Base-by-base conservation (phyloP, 2,888 invertebrate genomes). In the Epirrhoe tristata region DNA sequence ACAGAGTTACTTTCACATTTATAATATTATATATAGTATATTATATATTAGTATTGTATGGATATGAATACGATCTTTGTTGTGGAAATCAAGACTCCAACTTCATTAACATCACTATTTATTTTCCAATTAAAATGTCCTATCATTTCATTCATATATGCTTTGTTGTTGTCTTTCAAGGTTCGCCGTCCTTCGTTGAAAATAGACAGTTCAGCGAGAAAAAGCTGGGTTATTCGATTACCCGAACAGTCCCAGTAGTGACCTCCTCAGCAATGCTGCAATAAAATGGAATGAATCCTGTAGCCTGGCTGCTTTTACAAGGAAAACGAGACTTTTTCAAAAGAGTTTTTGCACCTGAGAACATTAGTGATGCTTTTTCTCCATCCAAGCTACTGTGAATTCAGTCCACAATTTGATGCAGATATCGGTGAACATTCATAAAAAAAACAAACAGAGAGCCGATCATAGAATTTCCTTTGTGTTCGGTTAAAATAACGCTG, bases 191-290 rank as follows among this genome's bases (percentile, higher is more conserved):
- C 24, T 24, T 24, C 24, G 24, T 24, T 1, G 24, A 70, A 73
- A 61, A 58, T 54, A 55, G 61, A 64, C 55, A 67, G 39, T 60
- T 31, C 56, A 61, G 68, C 61, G 50, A 6, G 54, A 68, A 64
- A 69, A 72, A 70, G 74, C 74, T 70, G 77, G 80, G 79, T 82
- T 76, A 79, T 77, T 79, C 78, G 79, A 81, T 81, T 80, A 80
- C 76, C 73, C 74, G 74, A 76, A 82, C 75, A 73, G 74, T 78
- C 80, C 39, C 86, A 81, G 74, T 70, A 76, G 77, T 79, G 80
- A 78, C 65, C 64, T 69, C 71, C 62, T 66, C 69, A 67, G 61
- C 69, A 66, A 62, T 63, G 72, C 59, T 70, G 72, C 75, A 73
- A 74, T 75, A 75, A 75, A 74, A 74, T 51, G 71, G 54, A 75